These are phyloP conservation scores for Tringa solitaria DNA, from an alignment of 2,113 vertebrate species.

Conservation along the genomic window DNA sequence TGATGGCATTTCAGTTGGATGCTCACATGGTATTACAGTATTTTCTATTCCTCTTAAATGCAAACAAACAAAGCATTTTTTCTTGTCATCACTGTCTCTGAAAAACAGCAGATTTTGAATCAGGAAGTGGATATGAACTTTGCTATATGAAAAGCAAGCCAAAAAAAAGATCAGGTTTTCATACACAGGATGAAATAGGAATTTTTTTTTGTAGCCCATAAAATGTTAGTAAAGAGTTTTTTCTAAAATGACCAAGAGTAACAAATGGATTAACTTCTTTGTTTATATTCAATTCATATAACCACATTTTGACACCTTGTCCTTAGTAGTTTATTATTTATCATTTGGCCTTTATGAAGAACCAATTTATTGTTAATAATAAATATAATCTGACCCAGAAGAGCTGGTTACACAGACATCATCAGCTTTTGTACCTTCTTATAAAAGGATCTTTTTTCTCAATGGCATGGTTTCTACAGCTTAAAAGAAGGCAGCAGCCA, in stretches of 20 bases:
- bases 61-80: background rate
- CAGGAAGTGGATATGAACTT: background rate
- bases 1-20: background rate
- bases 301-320: background rate
- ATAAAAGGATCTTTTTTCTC: background rate
- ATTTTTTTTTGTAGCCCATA: background rate
- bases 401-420: background rate
- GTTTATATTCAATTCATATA: background rate
- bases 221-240: background rate
- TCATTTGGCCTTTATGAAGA: background rate
- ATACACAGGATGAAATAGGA: background rate
- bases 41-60: background rate
- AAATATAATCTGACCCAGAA: background rate
- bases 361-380: background rate
- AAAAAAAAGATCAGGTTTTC: background rate
- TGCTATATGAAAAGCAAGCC: background rate
- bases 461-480: background rate
- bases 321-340: background rate
- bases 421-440: background rate
- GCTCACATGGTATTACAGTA: accelerated
- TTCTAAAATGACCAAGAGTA: background rate
- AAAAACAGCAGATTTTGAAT: background rate
- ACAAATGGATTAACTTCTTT: background rate
- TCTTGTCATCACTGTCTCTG: background rate
- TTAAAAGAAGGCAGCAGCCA: background rate